These are phyloP conservation scores for Solenopsis invicta DNA, from an alignment of 1,140 invertebrate species.

Conservation along the genomic window DNA sequence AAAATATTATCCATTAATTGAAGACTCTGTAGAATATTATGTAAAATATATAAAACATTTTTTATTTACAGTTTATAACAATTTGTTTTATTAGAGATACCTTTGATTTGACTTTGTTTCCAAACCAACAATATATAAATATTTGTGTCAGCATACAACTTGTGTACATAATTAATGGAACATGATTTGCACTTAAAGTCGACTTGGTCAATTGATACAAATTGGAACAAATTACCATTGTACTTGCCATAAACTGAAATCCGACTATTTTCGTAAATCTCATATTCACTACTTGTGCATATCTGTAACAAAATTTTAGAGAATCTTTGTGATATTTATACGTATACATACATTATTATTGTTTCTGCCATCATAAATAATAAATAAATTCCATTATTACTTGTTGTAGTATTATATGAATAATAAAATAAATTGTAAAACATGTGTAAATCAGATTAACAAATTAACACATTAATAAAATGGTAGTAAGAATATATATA, in stretches of 20 bases:
- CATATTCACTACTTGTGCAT: constrained; percentile 46
- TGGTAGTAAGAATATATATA: not conserved
- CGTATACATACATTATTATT: not conserved
- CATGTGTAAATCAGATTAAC: not conserved
- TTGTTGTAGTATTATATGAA: not conserved
- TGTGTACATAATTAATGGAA: constrained; percentile 54
- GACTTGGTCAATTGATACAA: constrained; percentile 75
- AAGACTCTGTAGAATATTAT: constrained; percentile 36
- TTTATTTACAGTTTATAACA: not conserved
- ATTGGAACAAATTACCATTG: constrained; percentile 41
- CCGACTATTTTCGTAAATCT: constrained; percentile 60
- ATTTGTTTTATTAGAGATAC: constrained; percentile 2
- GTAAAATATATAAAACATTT: not conserved
- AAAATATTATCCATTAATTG: constrained; percentile 17
- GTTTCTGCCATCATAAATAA: not conserved
- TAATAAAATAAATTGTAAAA: not conserved
- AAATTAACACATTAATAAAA: not conserved
- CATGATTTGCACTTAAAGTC: constrained; percentile 79
- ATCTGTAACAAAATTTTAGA: constrained; percentile 42
- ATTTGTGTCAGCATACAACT: constrained; percentile 77
- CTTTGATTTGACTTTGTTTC: constrained; percentile 85
- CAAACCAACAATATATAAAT: constrained; percentile 88
- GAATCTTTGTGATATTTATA: not conserved
- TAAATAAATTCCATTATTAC: constrained; percentile 4
- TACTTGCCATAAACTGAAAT: constrained; percentile 61